Evolutionary conservation across 2,113 vertebrate species (phyloP).

Genomic region (Gavia stellata): DNA sequence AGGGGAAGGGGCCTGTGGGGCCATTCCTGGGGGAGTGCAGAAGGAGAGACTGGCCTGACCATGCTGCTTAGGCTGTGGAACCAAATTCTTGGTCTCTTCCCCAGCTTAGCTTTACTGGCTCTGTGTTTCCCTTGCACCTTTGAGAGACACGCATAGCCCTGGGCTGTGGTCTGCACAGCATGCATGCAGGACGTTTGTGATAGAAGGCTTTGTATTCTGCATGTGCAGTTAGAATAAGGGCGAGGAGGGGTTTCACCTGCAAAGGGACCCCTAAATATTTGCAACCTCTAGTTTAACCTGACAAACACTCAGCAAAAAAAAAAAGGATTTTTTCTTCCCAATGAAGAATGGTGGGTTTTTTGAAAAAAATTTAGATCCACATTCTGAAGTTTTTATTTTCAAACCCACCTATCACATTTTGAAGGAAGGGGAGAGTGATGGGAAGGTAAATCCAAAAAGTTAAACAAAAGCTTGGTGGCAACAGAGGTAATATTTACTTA

Average conservation of each 20-base stretch:
- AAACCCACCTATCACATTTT: background rate
- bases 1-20: background rate
- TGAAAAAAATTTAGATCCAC: background rate
- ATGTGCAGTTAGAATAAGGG: background rate
- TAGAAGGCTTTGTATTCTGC: background rate
- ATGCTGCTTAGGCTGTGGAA: background rate
- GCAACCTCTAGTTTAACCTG: background rate
- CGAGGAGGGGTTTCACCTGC: background rate
- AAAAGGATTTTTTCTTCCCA: background rate
- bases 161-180: background rate
- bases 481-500: background rate
- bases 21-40: background rate
- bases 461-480: background rate
- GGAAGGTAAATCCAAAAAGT: background rate
- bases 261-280: background rate
- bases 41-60: background rate
- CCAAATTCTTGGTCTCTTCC: background rate
- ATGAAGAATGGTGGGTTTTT: accelerated
- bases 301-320: accelerated
- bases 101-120: accelerated
- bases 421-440: background rate
- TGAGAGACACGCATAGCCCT: background rate
- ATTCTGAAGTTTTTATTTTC: background rate
- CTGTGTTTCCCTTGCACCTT: background rate
- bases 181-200: background rate